Base-by-base conservation (phyloP, 2,113 vertebrate genomes). In the Phaethon lepturus region DNA sequence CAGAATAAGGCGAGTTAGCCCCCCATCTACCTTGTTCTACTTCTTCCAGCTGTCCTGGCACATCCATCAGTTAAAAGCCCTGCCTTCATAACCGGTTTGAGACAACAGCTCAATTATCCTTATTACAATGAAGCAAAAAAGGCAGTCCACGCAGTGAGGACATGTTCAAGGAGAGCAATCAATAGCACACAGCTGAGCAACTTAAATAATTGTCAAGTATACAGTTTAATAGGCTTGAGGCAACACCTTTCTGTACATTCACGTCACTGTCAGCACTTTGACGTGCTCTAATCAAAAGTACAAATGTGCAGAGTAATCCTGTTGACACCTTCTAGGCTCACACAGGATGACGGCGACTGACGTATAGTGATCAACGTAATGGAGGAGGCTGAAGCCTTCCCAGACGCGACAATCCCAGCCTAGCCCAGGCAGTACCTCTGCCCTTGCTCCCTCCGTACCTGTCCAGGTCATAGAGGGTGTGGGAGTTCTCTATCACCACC, bases 401-500 rank as follows among this genome's bases (percentile, higher is more conserved):
- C 83, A 79, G 62, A 93, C 53, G 2, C 0, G 10, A 88, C 69
- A 91, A 86, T 24, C 56, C 63, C 45, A 91, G 49, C 60, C 63
- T 40, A 69, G 71, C 79, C 56, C 59, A 38, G 47, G 40, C 28
- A 75, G 66, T 71, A 68, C 28, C 76, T 52, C 38, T 90, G 64
- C 75, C 90, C 90, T 63, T 83, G 38, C 73, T 72, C 40, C 47
- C 17, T 22, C 91, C 98, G 3, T 93, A 99, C 99, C 98, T 99
- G 96, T 99, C 99, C 91, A 99, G 97, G 94, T 99, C 99, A 95
- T 99, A 99, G 81, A 99, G 99, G 2, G 99, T 99, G 90, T 99
- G 99, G 1, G 99, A 99, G 82, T 99, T 99, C 88, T 99, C 98
- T 24, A 99, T 98, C 40, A 99, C 94, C 59, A 99, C 99, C 94